These are phyloP conservation scores for Neoscelio sp. DNA, from an alignment of 2,888 invertebrate species.

Conservation along the genomic window DNA sequence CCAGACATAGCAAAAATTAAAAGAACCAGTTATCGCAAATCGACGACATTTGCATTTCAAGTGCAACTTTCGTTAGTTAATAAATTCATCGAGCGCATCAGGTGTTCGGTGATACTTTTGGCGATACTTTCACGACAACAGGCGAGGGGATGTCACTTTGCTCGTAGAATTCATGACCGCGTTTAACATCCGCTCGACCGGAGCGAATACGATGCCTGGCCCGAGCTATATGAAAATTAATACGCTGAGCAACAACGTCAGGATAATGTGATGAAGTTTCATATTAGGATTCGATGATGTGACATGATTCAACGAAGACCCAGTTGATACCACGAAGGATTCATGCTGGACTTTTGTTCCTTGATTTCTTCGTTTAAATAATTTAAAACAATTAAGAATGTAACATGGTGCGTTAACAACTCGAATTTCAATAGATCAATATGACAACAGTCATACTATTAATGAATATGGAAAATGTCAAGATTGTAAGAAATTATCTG, in stretches of 20 bases:
- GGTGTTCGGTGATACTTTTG: slow-evolving; percentile 5
- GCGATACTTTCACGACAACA: slow-evolving; percentile 16
- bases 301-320: background rate
- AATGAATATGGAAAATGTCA: background rate
- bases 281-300: slow-evolving; percentile 18
- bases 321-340: background rate
- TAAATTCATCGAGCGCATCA: slow-evolving; percentile 6
- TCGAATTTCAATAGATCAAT: too few species aligned
- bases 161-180: slow-evolving; percentile 57
- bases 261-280: slow-evolving; percentile 35
- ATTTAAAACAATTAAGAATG: background rate
- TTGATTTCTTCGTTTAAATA: background rate
- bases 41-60: too few species aligned
- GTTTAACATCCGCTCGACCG: slow-evolving; percentile 64
- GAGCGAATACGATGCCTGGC: slow-evolving; percentile 64
- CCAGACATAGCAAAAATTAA: too few species aligned
- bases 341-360: background rate
- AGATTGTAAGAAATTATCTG: too few species aligned
- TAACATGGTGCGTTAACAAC: background rate
- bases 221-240: slow-evolving; percentile 52
- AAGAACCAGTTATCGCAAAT: too few species aligned
- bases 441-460: background rate
- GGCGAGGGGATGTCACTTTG: slow-evolving; percentile 9
- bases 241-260: slow-evolving; percentile 20
- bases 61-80: background rate